phyloP scores from a whole-genome alignment of 2,888 invertebrate genomes.

The Drosophila fulvimacula region DNA sequence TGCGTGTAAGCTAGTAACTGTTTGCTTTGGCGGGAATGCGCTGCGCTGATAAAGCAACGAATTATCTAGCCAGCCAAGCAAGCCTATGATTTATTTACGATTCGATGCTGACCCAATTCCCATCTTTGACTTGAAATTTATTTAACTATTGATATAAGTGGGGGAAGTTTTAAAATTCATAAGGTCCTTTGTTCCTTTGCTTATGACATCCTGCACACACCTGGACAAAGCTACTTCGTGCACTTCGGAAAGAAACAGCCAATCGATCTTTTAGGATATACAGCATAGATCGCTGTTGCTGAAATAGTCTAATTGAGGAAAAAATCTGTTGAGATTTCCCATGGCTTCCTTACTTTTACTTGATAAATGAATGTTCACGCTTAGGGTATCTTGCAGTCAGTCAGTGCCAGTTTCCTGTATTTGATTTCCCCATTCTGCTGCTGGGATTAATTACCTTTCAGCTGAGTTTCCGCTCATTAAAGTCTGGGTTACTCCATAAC shows the following conservation, averaged over 20 bases:
- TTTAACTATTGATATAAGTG: not conserved
- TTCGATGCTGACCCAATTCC: not conserved
- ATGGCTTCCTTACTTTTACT: not conserved
- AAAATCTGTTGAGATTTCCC: not conserved
- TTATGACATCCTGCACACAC: too few species aligned
- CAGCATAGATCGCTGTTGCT: too few species aligned
- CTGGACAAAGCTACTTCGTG: too few species aligned
- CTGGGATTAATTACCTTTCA: not conserved
- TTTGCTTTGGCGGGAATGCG: constrained; percentile 16
- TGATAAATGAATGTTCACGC: too few species aligned
- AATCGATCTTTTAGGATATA: too few species aligned
- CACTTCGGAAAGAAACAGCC: too few species aligned
- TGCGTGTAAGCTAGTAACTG: not conserved
- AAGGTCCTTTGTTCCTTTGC: too few species aligned
- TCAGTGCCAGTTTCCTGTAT: not conserved
- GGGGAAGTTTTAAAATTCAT: too few species aligned
- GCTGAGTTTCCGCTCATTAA: constrained; percentile 1
- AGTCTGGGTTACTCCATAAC: not conserved
- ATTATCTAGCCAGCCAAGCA: constrained; percentile 11
- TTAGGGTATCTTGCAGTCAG: not conserved
- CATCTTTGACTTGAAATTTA: not conserved
- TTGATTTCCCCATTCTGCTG: not conserved
- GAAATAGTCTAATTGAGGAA: too few species aligned
- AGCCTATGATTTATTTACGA: not conserved
- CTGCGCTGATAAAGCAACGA: constrained; percentile 7